Base-by-base conservation (phyloP, 2,888 invertebrate genomes). In the Lycophotia porphyrea region DNA sequence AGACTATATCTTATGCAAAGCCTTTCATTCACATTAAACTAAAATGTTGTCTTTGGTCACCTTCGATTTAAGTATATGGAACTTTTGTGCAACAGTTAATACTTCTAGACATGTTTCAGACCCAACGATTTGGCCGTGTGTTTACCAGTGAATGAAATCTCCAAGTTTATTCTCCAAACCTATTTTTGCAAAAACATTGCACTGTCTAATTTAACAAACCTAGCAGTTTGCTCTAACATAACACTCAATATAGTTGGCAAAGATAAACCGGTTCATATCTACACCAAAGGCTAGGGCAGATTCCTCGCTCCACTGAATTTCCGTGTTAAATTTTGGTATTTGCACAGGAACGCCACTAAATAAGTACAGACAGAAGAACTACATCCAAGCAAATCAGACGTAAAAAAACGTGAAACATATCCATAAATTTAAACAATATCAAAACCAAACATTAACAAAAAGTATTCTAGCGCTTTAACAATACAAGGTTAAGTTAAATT, bases 281-380 rank as follows among this genome's bases (percentile, higher is more conserved):
- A 65, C 81, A 49, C 49, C 63, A 75, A 71, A 80, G 65, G 78
- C 71, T 76, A 76, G 77, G 70, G 78, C 77, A 87, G 79, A 86
- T 80, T 85, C 80, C 87, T 73, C 82, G 87, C 87, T 81, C 69
- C 79, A 81, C 76, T 80, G 82, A 87, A 84, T 88, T 84, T 88
- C 84, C 82, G 82, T 84, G 85, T 82, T 80, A 85, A 88, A 87
- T 87, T 87, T 87, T 84, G 85, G 85, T 85, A 88, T 88, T 88
- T 88, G 68, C 80, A 78, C 72, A 81, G 69, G 72, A 76, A 60
- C 15, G 7, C 15, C 60, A 60, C 31, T 4, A 34, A 11, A 49
- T 24, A 71, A 36, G 0, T 24, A 63, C 0, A 7, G 0, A 5
- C 21, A 71, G 73, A 81, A 82, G 52, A 27, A 27, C 13, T 55